These are phyloP conservation scores for Sciurus niger DNA, from an alignment of 2,113 vertebrate species.

Conservation along the genomic window DNA sequence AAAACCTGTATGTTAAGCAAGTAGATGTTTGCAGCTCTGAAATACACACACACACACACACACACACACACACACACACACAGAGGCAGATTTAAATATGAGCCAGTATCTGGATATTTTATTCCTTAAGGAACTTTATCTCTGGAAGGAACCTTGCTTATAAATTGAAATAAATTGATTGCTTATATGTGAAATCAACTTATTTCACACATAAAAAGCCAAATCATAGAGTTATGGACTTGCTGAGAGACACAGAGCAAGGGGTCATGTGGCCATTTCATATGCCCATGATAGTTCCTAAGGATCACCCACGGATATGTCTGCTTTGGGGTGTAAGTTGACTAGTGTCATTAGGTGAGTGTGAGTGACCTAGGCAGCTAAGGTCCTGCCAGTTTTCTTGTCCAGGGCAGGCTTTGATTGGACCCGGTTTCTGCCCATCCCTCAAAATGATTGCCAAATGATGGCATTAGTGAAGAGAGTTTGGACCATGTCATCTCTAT, in stretches of 20 bases:
- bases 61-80: too few species aligned
- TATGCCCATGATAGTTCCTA: background rate
- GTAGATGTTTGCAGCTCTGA: background rate
- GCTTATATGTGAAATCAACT: background rate
- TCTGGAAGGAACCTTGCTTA: background rate
- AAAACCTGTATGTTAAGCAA: background rate
- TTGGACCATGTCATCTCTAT: background rate
- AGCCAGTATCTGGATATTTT: background rate
- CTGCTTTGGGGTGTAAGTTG: background rate
- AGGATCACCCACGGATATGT: background rate
- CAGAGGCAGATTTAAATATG: background rate
- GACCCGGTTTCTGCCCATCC: background rate
- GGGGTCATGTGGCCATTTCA: background rate
- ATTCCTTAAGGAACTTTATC: slow-evolving; percentile 21
- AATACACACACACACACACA: background rate
- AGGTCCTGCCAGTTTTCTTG: background rate
- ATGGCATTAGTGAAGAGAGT: background rate
- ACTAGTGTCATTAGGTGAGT: background rate
- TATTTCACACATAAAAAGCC: background rate
- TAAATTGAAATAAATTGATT: slow-evolving; percentile 17
- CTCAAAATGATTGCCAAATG: background rate
- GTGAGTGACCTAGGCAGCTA: background rate
- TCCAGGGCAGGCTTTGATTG: background rate
- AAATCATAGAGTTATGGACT: background rate
- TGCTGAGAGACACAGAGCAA: background rate